phyloP scores from a whole-genome alignment of 2,888 invertebrate species.

The Tholera decimalis region DNA sequence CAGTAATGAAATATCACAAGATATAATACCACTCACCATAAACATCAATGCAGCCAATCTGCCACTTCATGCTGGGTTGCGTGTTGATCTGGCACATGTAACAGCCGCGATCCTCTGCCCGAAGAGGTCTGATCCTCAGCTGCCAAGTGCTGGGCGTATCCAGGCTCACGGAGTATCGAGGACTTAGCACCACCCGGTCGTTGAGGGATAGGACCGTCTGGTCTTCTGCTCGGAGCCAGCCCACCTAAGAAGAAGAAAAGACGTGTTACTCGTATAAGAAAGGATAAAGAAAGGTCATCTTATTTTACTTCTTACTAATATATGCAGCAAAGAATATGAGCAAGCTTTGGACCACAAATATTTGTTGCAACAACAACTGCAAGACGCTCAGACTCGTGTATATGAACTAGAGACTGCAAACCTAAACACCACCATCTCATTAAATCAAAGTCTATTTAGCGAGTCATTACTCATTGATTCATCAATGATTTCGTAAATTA shows the following conservation, averaged over 20 bases:
- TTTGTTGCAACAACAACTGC: no score
- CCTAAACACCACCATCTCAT: no score
- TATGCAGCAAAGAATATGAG: no score
- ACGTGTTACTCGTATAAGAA: no score
- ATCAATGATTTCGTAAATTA: no score
- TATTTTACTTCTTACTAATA: no score
- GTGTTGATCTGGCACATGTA: conserved; percentile 98
- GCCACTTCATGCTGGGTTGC: conserved; percentile 95
- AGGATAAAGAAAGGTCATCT: no score
- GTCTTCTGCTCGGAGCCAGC: conserved; percentile 97
- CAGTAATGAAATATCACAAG: neutral
- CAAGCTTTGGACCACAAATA: no score
- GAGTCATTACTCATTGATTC: no score
- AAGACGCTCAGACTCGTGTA: no score
- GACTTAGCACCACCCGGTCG: conserved; percentile 96
- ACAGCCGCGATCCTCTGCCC: conserved; percentile 96
- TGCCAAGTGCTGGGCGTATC: conserved; percentile 97
- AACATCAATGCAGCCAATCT: conserved; percentile 97
- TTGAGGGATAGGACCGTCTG: conserved; percentile 97
- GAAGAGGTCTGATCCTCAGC: conserved; percentile 95
- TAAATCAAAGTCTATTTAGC: no score
- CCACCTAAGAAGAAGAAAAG: conserved; percentile 92
- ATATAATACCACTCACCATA: conserved; percentile 92
- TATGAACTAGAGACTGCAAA: no score
- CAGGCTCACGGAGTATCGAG: conserved; percentile 95